Percentiles rank a stretch among this genome's conserved stretches.
These are phyloP conservation scores for Macrotrachela quadricornifera DNA, from an alignment of 1,140 invertebrate species.

Conservation along the genomic window DNA sequence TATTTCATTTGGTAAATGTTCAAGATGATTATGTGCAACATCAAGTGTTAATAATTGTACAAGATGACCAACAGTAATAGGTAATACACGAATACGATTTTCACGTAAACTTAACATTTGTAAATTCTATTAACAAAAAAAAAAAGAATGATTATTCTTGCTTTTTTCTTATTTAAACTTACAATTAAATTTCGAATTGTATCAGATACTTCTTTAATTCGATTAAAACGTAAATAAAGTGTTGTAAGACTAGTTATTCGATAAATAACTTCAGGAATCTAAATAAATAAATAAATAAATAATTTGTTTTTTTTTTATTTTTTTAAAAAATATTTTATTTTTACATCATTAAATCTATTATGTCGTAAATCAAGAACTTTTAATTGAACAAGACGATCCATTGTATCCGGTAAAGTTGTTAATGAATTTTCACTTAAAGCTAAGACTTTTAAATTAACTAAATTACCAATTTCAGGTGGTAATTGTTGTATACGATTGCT, in stretches of 20 bases:
- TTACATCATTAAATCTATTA: constrained; percentile 79
- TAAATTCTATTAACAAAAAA: constrained; percentile 40
- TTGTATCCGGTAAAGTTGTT: constrained; percentile 71
- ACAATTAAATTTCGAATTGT: constrained; percentile 44
- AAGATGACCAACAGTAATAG: constrained; percentile 60
- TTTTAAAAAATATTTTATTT: background rate
- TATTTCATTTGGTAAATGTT: constrained; percentile 41
- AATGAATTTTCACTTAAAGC: constrained; percentile 92
- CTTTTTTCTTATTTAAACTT: constrained; percentile 12
- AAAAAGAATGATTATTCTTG: no score
- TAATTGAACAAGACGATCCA: constrained; percentile 59
- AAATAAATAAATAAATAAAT: background rate
- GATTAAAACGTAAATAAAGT: constrained; percentile 80
- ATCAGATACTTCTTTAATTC: constrained; percentile 70
- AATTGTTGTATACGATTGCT: constrained; percentile 79
- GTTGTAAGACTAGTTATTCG: constrained; percentile 74
- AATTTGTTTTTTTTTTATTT: no score
- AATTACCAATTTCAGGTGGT: constrained; percentile 72
- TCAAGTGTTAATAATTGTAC: constrained; percentile 76
- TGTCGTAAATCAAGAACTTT: constrained; percentile 86
- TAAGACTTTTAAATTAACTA: constrained; percentile 68
- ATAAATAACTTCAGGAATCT: constrained; percentile 89
- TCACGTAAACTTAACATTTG: constrained; percentile 92
- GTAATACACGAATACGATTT: constrained; percentile 89
- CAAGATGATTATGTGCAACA: constrained; percentile 94